Evolutionary conservation across 2,113 vertebrate genomes (phyloP), one percentile per base, ranked within the genome.

Genomic region (Syngnathoides biaculeatus): DNA sequence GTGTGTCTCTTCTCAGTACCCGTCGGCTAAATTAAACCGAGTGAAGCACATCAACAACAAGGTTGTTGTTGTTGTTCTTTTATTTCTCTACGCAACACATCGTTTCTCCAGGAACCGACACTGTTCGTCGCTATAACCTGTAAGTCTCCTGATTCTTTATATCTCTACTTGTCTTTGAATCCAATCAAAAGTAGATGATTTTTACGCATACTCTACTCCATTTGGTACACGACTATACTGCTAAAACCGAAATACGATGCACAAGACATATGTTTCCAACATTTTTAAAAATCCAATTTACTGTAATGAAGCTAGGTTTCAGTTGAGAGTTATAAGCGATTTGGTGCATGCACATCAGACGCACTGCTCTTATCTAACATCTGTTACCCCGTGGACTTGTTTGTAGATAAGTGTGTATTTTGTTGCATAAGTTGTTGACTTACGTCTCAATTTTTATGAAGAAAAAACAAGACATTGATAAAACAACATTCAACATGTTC

Each of bases 91-190:
- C 50, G 27, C 40, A 77, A 77, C 67, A 19, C 61, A 50, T 70
- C 62, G 38, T 22, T 40, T 59, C 55, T 48, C 42, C 1, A 50
- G 52, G 66, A 26, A 67, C 62, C 14, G 40, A 71, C 17, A 71
- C 74, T 83, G 80, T 69, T 74, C 79, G 83, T 78, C 67, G 26
- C 74, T 59, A 55, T 19, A 57, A 57, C 65, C 40, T 69, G 86
- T 89, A 75, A 86, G 88, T 86, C 4, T 57, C 26, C 55, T 13
- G 26, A 14, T 1, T 11, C 22, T 55, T 55, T 24, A 14, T 15
- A 1, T 30, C 4, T 57, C 14, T 13, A 27, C 6, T 17, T 30
- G 17, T 6, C 14, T 17, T 6, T 6, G 30, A 57, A 30, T 30
- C 15, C 6, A 57, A 57, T 30, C 4, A 26, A 55, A 55, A 30